These are phyloP conservation scores for Sebastes nivosus DNA, from an alignment of 2,797 vertebrate genomes.

Conservation along the genomic window DNA sequence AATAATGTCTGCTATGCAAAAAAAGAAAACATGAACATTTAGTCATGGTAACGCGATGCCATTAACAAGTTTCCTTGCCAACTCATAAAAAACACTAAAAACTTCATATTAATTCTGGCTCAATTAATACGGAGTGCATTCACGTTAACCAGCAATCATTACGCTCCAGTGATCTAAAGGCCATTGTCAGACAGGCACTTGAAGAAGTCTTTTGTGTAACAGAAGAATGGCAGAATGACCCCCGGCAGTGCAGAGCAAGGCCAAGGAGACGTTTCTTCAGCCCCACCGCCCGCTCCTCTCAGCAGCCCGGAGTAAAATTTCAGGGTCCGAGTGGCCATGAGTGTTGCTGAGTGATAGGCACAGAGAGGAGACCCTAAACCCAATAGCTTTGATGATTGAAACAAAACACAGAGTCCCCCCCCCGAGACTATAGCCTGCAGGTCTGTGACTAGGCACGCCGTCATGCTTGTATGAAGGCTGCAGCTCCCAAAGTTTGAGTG, in stretches of 20 bases:
- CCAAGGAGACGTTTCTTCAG: constrained; percentile 73
- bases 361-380: constrained; percentile 77
- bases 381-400: constrained; percentile 84
- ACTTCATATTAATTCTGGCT: constrained; percentile 82
- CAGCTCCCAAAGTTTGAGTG: not conserved
- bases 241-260: constrained; percentile 80
- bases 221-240: constrained; percentile 80
- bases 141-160: constrained; percentile 83
- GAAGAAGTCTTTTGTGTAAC: constrained; percentile 85
- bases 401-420: constrained; percentile 76
- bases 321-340: constrained; percentile 82
- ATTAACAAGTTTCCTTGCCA: constrained; percentile 50
- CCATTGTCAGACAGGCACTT: constrained; percentile 84
- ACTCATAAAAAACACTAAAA: constrained; percentile 34
- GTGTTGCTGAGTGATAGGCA: constrained; percentile 80
- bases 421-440: constrained; percentile 53
- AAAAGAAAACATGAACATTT: constrained; percentile 33
- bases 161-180: constrained; percentile 84
- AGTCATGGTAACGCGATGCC: constrained; percentile 31
- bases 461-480: constrained; percentile 39
- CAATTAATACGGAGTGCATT: constrained; percentile 81
- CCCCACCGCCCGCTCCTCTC: constrained; percentile 65
- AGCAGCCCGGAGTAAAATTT: constrained; percentile 78
- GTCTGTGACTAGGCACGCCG: constrained; percentile 61
- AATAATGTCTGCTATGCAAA: constrained; percentile 27